Evolutionary conservation across 92 coral and sea anemone genomes (phyloP), one percentile per base, ranked within the genome.

Genomic region (Siderastrea radians): DNA sequence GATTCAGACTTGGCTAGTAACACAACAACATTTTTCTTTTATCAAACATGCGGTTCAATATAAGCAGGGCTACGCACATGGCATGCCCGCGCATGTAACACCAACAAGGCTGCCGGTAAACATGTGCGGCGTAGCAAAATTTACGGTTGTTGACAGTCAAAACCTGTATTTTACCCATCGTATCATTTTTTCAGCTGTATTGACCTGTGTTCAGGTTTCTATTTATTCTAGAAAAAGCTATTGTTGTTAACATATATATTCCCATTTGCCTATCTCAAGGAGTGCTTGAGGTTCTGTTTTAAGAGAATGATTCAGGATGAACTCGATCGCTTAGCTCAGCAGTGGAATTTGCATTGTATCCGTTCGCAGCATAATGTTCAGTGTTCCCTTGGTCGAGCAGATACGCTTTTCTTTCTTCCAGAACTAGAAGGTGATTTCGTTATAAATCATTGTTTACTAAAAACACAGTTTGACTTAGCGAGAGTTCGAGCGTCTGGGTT

Each of bases 261-360:
- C 16, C 5, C 54, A 63, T 44, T 81, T 71, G 61, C 43, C 44
- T 73, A 68, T 81, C 17, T 51, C 75, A 81, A 77, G 77, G 86
- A 81, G 77, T 81, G 86, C 50, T 68, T 68, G 53, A 68, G 86
- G 75, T 81, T 81, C 86, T 81, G 77, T 69, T 81, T 81, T 49
- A 68, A 68, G 86, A 57, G 86, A 52, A 77, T 81, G 77, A 81
- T 81, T 68, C 86, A 81, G 64, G 86, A 6, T 68, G 86, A 26
- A 26, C 86, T 81, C 63, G 77, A 81, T 81, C 77, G 77, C 26
- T 67, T 81, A 66, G 86, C 86, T n/a, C 77, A 66, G 47, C 74
- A 81, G 67, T 81, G 86, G 86, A 69, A 68, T 68, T 52, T 68
- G 64, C 86, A 81, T 69, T 77, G 86, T 66, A 68, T 81, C 55